These are phyloP conservation scores for Eupithecia tripunctaria DNA, from an alignment of 2,888 invertebrate species.

Conservation along the genomic window DNA sequence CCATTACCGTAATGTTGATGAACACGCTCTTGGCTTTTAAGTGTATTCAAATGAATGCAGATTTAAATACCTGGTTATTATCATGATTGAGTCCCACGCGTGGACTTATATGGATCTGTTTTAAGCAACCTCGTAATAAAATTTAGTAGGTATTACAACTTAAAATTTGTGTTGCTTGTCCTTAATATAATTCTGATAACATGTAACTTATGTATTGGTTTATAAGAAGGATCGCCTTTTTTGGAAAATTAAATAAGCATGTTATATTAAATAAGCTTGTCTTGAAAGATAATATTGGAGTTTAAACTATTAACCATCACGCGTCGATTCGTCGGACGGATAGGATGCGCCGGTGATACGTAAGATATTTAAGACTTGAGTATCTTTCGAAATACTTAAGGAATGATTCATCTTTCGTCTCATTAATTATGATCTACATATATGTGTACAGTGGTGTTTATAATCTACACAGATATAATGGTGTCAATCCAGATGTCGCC, in stretches of 20 bases:
- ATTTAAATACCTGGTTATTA: slow-evolving; percentile 46
- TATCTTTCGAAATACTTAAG: too few species aligned
- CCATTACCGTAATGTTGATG: background rate
- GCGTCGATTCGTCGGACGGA: too few species aligned
- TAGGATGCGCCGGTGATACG: too few species aligned
- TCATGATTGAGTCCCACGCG: slow-evolving; percentile 45
- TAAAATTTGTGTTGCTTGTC: slow-evolving; percentile 27
- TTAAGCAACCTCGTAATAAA: slow-evolving; percentile 37
- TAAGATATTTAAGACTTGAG: too few species aligned
- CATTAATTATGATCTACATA: too few species aligned
- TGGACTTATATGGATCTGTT: slow-evolving; percentile 39
- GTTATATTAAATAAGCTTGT: background rate
- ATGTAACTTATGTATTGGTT: slow-evolving; percentile 16
- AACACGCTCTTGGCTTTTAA: slow-evolving; percentile 20
- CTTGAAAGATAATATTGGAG: background rate
- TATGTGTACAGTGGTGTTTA: too few species aligned
- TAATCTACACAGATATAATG: too few species aligned
- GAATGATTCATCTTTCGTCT: too few species aligned
- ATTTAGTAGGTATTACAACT: slow-evolving; percentile 27
- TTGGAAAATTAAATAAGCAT: background rate
- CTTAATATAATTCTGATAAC: slow-evolving; percentile 18
- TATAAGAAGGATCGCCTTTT: slow-evolving; percentile 5
- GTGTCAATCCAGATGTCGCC: too few species aligned
- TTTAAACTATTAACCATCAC: too few species aligned
- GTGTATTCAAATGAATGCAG: slow-evolving; percentile 37